These are phyloP conservation scores for Coryphaenoides rupestris DNA, from an alignment of 2,113 vertebrate genomes.

Conservation along the genomic window DNA sequence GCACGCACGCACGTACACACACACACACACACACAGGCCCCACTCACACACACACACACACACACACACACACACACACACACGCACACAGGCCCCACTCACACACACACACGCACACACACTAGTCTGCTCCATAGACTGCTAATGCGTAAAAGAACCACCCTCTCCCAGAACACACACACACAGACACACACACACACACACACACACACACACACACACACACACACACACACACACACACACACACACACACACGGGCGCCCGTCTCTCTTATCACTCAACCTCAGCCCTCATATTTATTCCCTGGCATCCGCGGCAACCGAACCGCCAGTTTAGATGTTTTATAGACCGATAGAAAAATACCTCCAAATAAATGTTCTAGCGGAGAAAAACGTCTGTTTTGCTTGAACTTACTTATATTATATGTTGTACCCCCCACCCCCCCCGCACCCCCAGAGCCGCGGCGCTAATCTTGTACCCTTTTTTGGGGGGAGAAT, in stretches of 20 bases:
- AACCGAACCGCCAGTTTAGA: too few species aligned
- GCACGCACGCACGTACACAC: constrained; percentile 20
- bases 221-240: neutral
- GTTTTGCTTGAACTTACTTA: constrained; percentile 6
- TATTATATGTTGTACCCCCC: neutral
- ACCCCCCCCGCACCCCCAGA: constrained; percentile 31
- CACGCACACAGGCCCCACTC: neutral
- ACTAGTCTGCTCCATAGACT: constrained; percentile 54
- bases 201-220: neutral
- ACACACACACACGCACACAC: constrained; percentile 14
- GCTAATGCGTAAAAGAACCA: constrained; percentile 48
- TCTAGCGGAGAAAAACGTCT: too few species aligned
- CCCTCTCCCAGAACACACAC: constrained; percentile 4
- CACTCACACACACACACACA: constrained; percentile 16
- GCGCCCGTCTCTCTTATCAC: too few species aligned
- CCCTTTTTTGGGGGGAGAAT: constrained; percentile 33
- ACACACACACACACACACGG: too few species aligned
- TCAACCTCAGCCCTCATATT: too few species aligned
- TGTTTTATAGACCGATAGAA: too few species aligned
- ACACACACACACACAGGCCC: constrained; percentile 4
- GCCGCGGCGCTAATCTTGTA: constrained; percentile 39
- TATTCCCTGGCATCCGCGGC: too few species aligned
- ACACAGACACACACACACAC: too few species aligned
- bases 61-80: neutral
- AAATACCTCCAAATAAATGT: too few species aligned